A percentile compares a stretch with the other conserved stretches of the same genome.
phyloP scores from a whole-genome alignment of 2,113 vertebrate species.

The Engraulis encrasicolus region DNA sequence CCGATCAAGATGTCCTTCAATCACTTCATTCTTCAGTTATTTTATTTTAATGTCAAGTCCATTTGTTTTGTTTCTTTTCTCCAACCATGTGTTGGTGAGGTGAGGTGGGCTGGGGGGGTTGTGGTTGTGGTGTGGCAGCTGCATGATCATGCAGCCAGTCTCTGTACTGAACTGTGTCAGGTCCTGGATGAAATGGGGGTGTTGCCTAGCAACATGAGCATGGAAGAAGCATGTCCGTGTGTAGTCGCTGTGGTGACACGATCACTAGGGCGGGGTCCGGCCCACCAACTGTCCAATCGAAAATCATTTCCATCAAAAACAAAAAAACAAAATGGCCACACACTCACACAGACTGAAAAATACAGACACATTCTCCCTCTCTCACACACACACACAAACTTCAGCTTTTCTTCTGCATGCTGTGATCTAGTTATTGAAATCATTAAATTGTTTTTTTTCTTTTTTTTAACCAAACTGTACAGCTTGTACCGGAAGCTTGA shows the following conservation, averaged over 20 bases:
- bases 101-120: neutral
- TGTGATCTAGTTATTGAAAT: constrained; percentile 29
- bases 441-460: neutral
- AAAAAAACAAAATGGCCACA: neutral
- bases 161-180: neutral
- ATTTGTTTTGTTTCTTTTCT: neutral
- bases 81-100: neutral
- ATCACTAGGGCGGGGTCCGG: constrained; percentile 31
- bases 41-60: neutral
- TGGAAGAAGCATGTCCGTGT: constrained; percentile 26
- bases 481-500: constrained; percentile 10
- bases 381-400: constrained; percentile 7
- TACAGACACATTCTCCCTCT: neutral
- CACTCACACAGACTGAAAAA: neutral
- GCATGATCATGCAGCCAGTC: too few relatives aligned
- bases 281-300: constrained; percentile 40
- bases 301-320: neutral
- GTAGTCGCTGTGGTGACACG: constrained; percentile 5
- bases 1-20: neutral
- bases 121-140: neutral
- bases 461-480: constrained; percentile 15
- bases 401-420: constrained; percentile 40
- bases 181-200: neutral
- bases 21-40: neutral
- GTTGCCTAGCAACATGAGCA: constrained; percentile 46